These are phyloP conservation scores for Idaea straminata DNA, from an alignment of 2,888 invertebrate genomes.

Conservation along the genomic window DNA sequence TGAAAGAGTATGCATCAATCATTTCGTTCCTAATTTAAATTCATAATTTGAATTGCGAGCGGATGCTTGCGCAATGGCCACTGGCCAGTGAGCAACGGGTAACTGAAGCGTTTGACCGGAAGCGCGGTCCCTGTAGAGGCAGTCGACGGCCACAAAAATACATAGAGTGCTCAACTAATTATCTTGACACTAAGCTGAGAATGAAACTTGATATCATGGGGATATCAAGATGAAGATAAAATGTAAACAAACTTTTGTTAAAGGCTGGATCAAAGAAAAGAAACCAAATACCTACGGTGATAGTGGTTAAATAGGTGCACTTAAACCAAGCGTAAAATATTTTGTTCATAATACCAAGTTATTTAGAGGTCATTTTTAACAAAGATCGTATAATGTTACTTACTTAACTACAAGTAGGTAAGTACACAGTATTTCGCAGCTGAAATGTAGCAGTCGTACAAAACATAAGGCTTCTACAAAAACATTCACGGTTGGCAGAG, in stretches of 20 bases:
- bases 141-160: slow-evolving; percentile 17
- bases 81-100: slow-evolving; percentile 48
- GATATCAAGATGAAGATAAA: neutral
- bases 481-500: slow-evolving; percentile 69
- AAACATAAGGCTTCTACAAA: slow-evolving; percentile 60
- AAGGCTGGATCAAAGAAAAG: slow-evolving; percentile 4
- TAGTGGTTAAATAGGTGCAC: no score
- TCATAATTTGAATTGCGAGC: slow-evolving; percentile 49
- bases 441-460: slow-evolving; percentile 64
- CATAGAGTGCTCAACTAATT: slow-evolving; percentile 22
- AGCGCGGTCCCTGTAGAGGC: slow-evolving; percentile 42
- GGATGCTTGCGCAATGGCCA: slow-evolving; percentile 64
- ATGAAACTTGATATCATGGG: neutral
- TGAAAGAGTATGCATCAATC: slow-evolving; percentile 32
- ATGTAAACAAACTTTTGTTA: neutral
- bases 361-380: slow-evolving; percentile 36
- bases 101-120: slow-evolving; percentile 62
- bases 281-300: neutral
- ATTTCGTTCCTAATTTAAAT: slow-evolving; percentile 41
- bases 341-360: neutral
- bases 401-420: neutral
- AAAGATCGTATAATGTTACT: slow-evolving; percentile 48
- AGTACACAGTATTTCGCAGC: slow-evolving; percentile 55
- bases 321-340: neutral
- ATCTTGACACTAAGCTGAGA: neutral